Conservation (phyloP, 2,797 vertebrate genomes). For the Halcyon smyrnensis region DNA sequence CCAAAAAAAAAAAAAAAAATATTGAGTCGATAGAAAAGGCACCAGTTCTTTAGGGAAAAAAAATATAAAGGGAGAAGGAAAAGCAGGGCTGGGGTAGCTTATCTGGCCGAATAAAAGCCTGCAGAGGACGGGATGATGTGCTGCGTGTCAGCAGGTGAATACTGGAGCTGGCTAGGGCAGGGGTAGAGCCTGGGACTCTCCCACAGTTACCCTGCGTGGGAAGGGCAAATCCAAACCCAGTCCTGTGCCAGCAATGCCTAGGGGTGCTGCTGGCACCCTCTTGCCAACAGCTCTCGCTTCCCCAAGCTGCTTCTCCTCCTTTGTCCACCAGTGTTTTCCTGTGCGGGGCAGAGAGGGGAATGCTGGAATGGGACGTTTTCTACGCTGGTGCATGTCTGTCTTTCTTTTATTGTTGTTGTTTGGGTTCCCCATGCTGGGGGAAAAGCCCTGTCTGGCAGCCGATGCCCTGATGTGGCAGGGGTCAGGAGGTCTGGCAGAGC, state of each 20-base stretch:
- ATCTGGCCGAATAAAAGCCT: background rate
- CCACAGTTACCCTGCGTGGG: background rate
- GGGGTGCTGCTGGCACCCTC: background rate
- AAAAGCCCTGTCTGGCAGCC: background rate
- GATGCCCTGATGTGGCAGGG: rapidly evolving
- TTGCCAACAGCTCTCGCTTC: rapidly evolving
- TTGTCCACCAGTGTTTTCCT: background rate
- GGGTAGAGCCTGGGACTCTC: background rate
- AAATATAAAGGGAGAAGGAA: background rate
- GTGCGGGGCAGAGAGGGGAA: no score
- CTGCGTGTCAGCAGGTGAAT: background rate
- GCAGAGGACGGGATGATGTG: background rate
- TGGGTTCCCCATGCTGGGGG: rapidly evolving
- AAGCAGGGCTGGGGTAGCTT: background rate
- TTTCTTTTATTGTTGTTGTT: background rate
- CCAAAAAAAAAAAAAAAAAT: background rate
- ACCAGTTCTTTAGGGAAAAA: background rate
- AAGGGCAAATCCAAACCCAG: background rate
- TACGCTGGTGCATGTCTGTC: rapidly evolving
- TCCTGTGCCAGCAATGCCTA: rapidly evolving
- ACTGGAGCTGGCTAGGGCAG: background rate
- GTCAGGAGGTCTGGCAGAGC: background rate
- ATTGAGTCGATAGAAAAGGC: background rate
- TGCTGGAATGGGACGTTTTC: background rate
- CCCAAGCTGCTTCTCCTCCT: background rate